Conservation (phyloP, 2,113 vertebrate genomes). For the Neolamprologus tretocephalus region DNA sequence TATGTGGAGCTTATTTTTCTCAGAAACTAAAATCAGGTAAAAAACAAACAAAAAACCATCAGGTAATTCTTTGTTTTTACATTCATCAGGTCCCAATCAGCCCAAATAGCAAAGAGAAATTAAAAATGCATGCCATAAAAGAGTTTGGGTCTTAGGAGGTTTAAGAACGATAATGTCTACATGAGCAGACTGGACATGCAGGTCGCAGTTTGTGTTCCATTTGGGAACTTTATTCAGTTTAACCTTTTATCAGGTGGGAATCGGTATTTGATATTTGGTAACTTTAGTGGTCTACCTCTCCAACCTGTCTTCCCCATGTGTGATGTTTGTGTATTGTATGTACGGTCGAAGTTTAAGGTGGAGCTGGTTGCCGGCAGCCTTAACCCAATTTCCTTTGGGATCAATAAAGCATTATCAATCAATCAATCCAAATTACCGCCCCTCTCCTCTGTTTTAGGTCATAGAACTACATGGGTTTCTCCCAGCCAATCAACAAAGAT, state of each 20-base stretch:
- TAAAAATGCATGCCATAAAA: not conserved
- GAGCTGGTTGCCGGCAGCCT: not conserved
- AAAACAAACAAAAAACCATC: not conserved
- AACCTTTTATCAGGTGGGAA: not conserved
- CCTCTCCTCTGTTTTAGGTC: not conserved
- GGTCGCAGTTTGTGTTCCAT: not conserved
- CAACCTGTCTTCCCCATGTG: not conserved
- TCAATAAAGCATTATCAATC: not conserved
- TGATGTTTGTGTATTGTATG: not conserved
- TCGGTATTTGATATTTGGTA: not conserved
- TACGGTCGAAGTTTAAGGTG: not conserved
- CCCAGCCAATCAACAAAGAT: not conserved
- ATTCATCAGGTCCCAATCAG: not conserved
- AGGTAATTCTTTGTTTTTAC: not conserved
- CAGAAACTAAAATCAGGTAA: not conserved
- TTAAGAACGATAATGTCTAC: rapidly evolving
- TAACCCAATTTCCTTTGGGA: not conserved
- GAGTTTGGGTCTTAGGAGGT: rapidly evolving
- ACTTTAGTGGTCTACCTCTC: not conserved
- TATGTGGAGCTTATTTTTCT: not conserved
- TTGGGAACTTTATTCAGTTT: not conserved
- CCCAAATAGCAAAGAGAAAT: not conserved
- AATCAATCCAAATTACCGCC: not conserved
- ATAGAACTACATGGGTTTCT: not conserved
- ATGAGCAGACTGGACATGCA: not conserved